A percentile compares a stretch with the other conserved stretches of the same genome.
These are phyloP conservation scores for Stratiomys singularior DNA, from an alignment of 2,888 invertebrate genomes.

Conservation along the genomic window DNA sequence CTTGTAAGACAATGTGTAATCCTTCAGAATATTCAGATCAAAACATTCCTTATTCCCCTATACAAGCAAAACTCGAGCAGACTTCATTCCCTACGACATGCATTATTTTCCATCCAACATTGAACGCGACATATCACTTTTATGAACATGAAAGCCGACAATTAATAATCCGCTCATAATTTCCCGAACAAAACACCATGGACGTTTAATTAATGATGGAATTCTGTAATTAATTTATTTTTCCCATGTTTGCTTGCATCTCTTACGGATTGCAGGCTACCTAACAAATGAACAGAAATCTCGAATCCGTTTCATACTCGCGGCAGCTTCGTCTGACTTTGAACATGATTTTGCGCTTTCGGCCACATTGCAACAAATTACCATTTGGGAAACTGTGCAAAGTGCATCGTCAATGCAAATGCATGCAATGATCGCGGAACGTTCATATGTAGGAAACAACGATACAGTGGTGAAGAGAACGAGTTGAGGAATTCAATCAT, in stretches of 20 bases:
- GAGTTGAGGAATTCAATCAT: conserved; percentile 40
- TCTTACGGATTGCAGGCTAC: background rate
- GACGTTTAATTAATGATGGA: conserved; percentile 52
- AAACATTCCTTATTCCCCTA: background rate
- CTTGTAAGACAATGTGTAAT: no score
- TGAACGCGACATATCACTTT: conserved; percentile 46
- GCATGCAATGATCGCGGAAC: background rate
- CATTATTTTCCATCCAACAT: conserved; percentile 44
- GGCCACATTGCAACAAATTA: conserved; percentile 42
- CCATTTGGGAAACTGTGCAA: conserved; percentile 34
- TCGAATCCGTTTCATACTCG: conserved; percentile 10
- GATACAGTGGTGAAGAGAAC: background rate
- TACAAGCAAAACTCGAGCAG: background rate
- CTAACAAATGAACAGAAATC: no score
- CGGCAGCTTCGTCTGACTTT: conserved; percentile 35
- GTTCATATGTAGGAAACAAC: background rate
- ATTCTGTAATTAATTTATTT: conserved; percentile 50
- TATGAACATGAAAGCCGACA: conserved; percentile 51
- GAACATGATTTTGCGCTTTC: conserved; percentile 45
- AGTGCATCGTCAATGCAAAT: background rate
- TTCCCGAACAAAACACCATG: conserved; percentile 51
- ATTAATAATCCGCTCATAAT: conserved; percentile 53
- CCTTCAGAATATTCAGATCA: background rate
- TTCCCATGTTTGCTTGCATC: conserved; percentile 34
- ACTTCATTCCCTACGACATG: background rate